phyloP scores from a whole-genome alignment of 2,113 vertebrate genomes.

The Aleadryas rufinucha region DNA sequence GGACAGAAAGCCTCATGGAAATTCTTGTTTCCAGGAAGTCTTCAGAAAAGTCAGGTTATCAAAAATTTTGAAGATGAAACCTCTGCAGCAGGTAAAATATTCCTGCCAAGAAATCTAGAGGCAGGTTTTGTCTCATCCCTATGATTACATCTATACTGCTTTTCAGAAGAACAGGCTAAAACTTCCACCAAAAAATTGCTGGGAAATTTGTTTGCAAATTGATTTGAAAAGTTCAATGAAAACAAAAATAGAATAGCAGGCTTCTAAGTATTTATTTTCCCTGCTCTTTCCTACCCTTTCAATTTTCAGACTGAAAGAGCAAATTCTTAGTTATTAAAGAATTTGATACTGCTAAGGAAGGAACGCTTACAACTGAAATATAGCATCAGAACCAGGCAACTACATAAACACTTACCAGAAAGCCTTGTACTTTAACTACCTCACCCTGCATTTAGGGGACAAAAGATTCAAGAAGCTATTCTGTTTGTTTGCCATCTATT shows the following conservation, averaged over 20 bases:
- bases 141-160: neutral
- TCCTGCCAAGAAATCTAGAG: neutral
- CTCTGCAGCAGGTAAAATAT: neutral
- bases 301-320: neutral
- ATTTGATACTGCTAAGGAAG: neutral
- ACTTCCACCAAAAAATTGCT: neutral
- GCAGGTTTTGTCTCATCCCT: neutral
- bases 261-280: neutral
- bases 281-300: neutral
- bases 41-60: neutral
- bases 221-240: neutral
- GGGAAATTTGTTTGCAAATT: conserved; percentile 18
- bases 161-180: neutral
- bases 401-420: conserved; percentile 21
- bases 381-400: neutral
- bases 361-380: neutral
- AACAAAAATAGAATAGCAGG: conserved; percentile 10
- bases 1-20: neutral
- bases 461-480: conserved; percentile 37
- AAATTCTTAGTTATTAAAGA: conserved; percentile 24
- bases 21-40: neutral
- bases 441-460: conserved; percentile 10
- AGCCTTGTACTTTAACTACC: neutral
- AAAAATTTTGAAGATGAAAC: neutral
- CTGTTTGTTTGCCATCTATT: neutral